These are phyloP conservation scores for Sebastes baramenuke DNA, from an alignment of 2,797 vertebrate species.

Conservation along the genomic window DNA sequence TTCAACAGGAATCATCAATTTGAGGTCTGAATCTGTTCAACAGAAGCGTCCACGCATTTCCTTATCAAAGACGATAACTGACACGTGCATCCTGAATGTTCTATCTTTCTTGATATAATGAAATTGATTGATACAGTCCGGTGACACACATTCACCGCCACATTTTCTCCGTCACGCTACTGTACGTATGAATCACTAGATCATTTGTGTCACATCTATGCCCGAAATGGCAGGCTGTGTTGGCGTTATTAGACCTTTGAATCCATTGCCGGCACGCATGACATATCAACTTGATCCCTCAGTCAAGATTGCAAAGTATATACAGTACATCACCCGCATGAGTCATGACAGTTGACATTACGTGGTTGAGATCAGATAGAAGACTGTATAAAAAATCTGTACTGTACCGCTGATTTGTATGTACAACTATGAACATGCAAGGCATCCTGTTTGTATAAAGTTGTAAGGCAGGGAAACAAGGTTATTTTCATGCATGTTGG, in stretches of 20 bases:
- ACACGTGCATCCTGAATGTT: background rate
- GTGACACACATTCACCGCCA: background rate
- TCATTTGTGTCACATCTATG: conserved; percentile 66
- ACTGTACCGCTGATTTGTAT: conserved; percentile 20
- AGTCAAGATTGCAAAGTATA: conserved; percentile 64
- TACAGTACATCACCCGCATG: conserved; percentile 45
- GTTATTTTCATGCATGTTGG: conserved; percentile 8
- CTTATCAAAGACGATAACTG: background rate
- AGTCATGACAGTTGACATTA: conserved; percentile 60
- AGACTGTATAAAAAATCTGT: conserved; percentile 14
- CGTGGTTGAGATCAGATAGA: conserved; percentile 42
- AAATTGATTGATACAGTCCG: conserved; percentile 9
- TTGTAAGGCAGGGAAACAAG: background rate
- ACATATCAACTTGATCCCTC: conserved; percentile 70
- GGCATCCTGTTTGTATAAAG: background rate
- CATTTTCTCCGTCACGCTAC: conserved; percentile 23
- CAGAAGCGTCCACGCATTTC: background rate
- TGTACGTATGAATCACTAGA: conserved; percentile 49
- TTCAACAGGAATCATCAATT: background rate
- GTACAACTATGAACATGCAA: conserved; percentile 4
- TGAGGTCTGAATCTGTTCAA: background rate
- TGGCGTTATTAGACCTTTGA: conserved; percentile 60
- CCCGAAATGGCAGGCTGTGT: conserved; percentile 53
- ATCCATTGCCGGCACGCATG: conserved; percentile 53
- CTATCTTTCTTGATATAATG: background rate